phyloP scores from a whole-genome alignment of 2,113 vertebrate genomes.

The Poeciliopsis retropinna region DNA sequence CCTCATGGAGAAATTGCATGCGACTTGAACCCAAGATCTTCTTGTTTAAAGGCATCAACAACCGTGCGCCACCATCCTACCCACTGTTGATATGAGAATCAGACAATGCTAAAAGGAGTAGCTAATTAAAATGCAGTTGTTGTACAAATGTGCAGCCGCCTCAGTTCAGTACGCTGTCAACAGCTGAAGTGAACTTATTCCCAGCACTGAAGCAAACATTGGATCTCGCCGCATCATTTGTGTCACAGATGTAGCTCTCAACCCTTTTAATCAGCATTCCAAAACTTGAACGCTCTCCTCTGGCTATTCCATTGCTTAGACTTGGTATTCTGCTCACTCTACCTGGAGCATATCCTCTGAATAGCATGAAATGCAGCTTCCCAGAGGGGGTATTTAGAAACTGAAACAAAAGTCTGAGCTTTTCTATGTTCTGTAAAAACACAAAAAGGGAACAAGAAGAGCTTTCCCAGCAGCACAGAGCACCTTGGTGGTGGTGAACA shows the following conservation, averaged over 20 bases:
- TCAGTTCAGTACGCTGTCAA: background rate
- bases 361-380: conserved; percentile 23
- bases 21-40: too few species aligned
- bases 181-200: background rate
- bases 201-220: background rate
- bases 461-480: conserved; percentile 21
- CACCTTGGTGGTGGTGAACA: conserved; percentile 23
- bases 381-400: conserved; percentile 27
- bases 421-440: conserved; percentile 20
- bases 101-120: background rate
- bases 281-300: conserved; percentile 3
- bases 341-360: conserved; percentile 33
- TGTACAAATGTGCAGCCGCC: too few species aligned
- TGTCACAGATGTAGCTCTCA: conserved; percentile 26
- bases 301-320: conserved; percentile 23
- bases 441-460: conserved; percentile 19
- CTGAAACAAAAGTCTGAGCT: conserved; percentile 40
- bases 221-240: background rate
- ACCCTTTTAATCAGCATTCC: conserved; percentile 36
- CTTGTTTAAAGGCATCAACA: too few species aligned
- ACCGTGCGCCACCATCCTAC: background rate
- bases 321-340: conserved; percentile 6
- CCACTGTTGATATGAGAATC: background rate
- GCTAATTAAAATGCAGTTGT: background rate
- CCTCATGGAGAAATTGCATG: too few species aligned